phyloP scores from a whole-genome alignment of 2,888 invertebrate species.

The Saturnia pavonia region DNA sequence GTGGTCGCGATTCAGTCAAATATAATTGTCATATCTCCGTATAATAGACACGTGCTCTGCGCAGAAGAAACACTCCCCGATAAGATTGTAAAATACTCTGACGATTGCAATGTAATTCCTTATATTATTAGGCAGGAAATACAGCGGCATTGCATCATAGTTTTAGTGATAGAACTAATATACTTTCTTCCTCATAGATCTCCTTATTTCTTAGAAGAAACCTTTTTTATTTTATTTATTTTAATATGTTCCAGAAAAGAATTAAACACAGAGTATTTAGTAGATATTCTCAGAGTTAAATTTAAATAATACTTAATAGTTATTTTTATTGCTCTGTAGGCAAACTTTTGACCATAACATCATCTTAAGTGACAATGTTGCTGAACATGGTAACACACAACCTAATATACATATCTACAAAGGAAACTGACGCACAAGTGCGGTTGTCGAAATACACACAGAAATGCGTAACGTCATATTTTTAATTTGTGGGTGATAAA shows the following conservation, averaged over 20 bases:
- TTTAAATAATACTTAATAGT: neutral
- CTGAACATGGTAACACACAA: neutral
- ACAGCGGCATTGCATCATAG: no score
- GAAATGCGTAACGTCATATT: neutral
- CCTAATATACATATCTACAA: neutral
- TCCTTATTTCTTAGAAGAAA: no score
- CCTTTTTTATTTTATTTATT: neutral
- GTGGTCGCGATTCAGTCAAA: no score
- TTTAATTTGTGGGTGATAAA: no score
- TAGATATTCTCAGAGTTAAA: neutral
- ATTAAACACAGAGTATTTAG: neutral
- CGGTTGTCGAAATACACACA: neutral
- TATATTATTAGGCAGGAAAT: no score
- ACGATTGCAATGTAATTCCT: no score
- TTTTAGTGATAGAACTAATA: no score
- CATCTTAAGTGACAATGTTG: neutral
- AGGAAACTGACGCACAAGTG: neutral
- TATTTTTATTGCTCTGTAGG: neutral
- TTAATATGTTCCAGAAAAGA: neutral
- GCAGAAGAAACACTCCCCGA: no score
- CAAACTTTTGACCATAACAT: neutral
- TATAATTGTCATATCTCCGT: no score
- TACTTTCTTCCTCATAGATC: no score
- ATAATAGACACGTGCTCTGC: no score
- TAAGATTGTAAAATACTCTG: no score